Evolutionary conservation across 2,888 invertebrate genomes (phyloP), one percentile per base, ranked within the genome.

Genomic region (Xylocampa areola): DNA sequence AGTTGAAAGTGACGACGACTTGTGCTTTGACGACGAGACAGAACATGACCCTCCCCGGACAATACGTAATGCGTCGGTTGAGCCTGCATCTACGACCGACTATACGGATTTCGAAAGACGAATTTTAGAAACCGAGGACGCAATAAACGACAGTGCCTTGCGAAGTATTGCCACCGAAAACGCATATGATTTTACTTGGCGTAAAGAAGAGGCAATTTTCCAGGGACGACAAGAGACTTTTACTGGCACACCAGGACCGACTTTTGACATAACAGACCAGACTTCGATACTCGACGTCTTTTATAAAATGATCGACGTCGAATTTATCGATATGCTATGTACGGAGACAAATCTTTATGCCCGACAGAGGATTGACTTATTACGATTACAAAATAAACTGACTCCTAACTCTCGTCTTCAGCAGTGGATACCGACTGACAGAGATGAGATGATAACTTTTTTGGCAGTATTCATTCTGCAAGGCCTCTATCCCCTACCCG

Each of bases 201-300:
- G 25, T 25, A 25, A 25, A 8, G 4, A 25, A 8, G 25, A 25
- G 25, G 25, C 25, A 17, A 35, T 10, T 16, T 35, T 35, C 16
- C 35, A 35, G 4, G 35, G 35, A 4, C 4, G 16, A 35, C 35
- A 16, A 16, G 35, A 35, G 16, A 35, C 16, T 16, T 35, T 35
- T 16, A 35, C 35, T 16, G 35, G 35, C 14, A 35, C 35, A 16
- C 10, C 16, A 17, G 35, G 35, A 17, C 35, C 35, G 2, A 35
- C 10, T 16, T 35, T 35, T 16, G 35, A 3, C n/a, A n/a, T n/a
- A n/a, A n/a, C n/a, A n/a, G n/a, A n/a, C n/a, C n/a, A n/a, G n/a
- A n/a, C n/a, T n/a, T n/a, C n/a, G n/a, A n/a, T n/a, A n/a, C n/a
- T n/a, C n/a, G n/a, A n/a, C n/a, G n/a, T n/a, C n/a, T n/a, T n/a